phyloP scores from a whole-genome alignment of 1,140 invertebrate species.

The Dinoponera quadriceps region DNA sequence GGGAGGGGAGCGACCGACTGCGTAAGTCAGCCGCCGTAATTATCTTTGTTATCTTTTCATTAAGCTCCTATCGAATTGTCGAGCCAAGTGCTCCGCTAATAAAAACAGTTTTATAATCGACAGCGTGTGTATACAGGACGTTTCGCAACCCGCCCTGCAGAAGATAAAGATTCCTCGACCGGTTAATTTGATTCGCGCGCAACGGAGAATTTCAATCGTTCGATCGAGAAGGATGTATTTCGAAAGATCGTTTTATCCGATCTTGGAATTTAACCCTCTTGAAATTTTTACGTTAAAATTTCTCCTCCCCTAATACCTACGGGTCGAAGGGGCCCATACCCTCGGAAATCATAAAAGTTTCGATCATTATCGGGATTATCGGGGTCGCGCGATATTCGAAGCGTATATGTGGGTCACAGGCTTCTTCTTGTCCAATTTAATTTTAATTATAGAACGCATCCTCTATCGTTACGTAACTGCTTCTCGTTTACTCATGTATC shows the following conservation, averaged over 20 bases:
- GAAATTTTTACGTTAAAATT: conserved; percentile 12
- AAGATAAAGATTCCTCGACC: conserved; percentile 56
- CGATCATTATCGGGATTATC: conserved; percentile 66
- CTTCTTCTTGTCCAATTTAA: conserved; percentile 49
- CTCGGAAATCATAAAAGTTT: conserved; percentile 67
- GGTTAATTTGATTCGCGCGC: conserved; percentile 78
- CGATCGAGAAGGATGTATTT: conserved; percentile 36
- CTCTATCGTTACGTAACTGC: conserved; percentile 12
- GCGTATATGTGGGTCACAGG: conserved; percentile 64
- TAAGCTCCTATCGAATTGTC: conserved; percentile 80
- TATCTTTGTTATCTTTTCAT: conserved; percentile 83
- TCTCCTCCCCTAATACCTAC: not conserved
- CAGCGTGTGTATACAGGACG: conserved; percentile 39
- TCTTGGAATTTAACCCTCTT: not conserved
- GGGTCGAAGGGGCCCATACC: conserved; percentile 2
- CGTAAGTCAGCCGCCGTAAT: conserved; percentile 66
- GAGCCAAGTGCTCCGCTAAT: conserved; percentile 41
- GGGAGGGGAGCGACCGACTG: conserved; percentile 45
- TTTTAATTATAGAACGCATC: conserved; percentile 5
- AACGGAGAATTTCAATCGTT: conserved; percentile 79
- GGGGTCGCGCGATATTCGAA: conserved; percentile 33
- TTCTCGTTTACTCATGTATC: not conserved
- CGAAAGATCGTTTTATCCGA: conserved; percentile 58
- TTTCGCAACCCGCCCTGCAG: not conserved
- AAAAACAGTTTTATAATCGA: conserved; percentile 43